Base-by-base conservation (phyloP, 2,888 invertebrate genomes). In the Drosophila phalerata region DNA sequence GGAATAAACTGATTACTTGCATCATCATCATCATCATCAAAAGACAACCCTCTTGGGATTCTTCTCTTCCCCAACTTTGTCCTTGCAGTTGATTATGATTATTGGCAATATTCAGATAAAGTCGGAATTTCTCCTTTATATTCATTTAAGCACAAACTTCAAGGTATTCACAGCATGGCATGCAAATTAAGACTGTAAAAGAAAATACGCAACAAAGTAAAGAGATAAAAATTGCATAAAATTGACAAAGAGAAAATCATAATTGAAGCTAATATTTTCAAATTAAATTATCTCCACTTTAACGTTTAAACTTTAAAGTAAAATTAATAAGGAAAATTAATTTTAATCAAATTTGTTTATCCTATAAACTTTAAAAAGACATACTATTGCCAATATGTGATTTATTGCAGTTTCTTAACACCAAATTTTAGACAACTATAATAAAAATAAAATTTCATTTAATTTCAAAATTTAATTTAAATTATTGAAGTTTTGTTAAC, bases 31-130 rank as follows among this genome's bases (percentile, higher is more conserved):
- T 15, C 30, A 48, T 19, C 17, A n/a, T 11, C 32, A 32, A n/a
- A 32, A 9, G 48, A 42, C 56, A 60, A 48, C 69, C 61, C 71
- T 48, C 68, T 53, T 60, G 66, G 66, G 77, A 65, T 67, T 74
- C 38, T 56, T 49, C 56, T 55, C 47, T 28, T 45, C 47, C 57
- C 40, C 38, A n/a, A 19, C 13, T n/a, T 8, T 8, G n/a, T 28
- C n/a, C 15, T 45, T 61, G 42, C 49, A 51, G 72, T 61, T 81
- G 45, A 65, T 78, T 72, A 75, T 72, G 63, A 62, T 75, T 66
- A 81, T 75, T 61, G 56, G 47, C 51, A 45, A 47, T 56, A 43
- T 30, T 13, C 49, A 38, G 42, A 32, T 8, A 15, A 5, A 32
- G 15, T 0, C 11, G 32, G 10, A 8, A 13, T 13, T 13, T 28